phyloP scores from a whole-genome alignment of 2,113 vertebrate genomes.

The Muscicapa adusta region DNA sequence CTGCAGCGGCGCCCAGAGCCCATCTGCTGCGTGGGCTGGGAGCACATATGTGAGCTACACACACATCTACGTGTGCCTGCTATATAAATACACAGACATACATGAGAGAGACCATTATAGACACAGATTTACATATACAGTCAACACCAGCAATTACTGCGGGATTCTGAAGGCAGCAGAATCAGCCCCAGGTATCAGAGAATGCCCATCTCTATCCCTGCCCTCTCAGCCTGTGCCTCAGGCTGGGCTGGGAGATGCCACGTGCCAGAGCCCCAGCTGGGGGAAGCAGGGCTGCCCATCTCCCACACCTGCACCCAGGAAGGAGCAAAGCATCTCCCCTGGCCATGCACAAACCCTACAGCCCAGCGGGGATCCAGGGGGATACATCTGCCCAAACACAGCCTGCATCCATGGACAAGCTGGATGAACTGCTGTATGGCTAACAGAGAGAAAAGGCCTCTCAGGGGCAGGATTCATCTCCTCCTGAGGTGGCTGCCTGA shows the following conservation, averaged over 20 bases:
- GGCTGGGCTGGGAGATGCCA: not conserved
- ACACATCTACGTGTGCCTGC: conserved; percentile 8
- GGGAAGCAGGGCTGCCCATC: not conserved
- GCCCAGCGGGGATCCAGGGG: not conserved
- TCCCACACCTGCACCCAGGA: not conserved
- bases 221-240: not conserved
- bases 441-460: not conserved
- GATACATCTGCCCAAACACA: not conserved
- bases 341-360: not conserved
- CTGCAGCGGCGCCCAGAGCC: not conserved
- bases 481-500: not conserved
- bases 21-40: conserved; percentile 54
- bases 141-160: conserved; percentile 17
- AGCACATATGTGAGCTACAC: conserved; percentile 53
- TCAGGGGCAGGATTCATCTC: conserved; percentile 12
- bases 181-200: not conserved
- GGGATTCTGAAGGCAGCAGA: not conserved
- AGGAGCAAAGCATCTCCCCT: not conserved
- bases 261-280: not conserved
- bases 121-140: conserved; percentile 21
- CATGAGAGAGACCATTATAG: conserved; percentile 36
- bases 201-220: not conserved
- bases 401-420: not conserved
- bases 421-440: not conserved
- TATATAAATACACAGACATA: conserved; percentile 52